A percentile compares a stretch with the other conserved stretches of the same genome.
These are phyloP conservation scores for Ephialtes manifestator DNA, from an alignment of 2,888 invertebrate species.

Conservation along the genomic window DNA sequence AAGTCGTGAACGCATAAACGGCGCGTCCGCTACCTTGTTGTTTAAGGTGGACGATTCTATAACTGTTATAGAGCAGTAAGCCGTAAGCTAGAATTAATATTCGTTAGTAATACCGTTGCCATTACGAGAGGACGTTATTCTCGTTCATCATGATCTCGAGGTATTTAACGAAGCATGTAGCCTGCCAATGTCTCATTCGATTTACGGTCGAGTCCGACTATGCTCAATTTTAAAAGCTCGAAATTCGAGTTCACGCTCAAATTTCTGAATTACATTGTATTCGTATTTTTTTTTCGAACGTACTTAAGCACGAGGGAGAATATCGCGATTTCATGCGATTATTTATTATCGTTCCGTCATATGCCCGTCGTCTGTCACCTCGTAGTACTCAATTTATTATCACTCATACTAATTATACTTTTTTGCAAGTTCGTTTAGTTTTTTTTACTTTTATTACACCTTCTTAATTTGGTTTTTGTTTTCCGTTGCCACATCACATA, in stretches of 20 bases:
- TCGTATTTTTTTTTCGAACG: conserved; percentile 31
- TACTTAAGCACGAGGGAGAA: conserved; percentile 30
- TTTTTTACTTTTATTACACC: conserved; percentile 22
- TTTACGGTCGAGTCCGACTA: conserved; percentile 59
- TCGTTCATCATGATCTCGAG: conserved; percentile 68
- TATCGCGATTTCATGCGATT: conserved; percentile 20
- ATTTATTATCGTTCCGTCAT: conserved; percentile 18
- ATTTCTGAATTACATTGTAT: conserved; percentile 21
- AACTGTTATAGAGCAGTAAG: conserved; percentile 63
- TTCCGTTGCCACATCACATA: conserved; percentile 9
- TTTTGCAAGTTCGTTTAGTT: conserved; percentile 11
- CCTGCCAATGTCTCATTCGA: conserved; percentile 70
- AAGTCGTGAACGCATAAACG: conserved; percentile 58
- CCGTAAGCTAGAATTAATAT: conserved; percentile 65
- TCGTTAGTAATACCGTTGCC: conserved; percentile 63
- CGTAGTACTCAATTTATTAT: conserved; percentile 31
- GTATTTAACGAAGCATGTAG: conserved; percentile 70
- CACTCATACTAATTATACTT: conserved; percentile 6
- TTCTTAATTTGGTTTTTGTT: conserved; percentile 10
- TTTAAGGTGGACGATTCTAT: conserved; percentile 55
- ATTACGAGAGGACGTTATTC: conserved; percentile 60
- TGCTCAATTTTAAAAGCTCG: conserved; percentile 66
- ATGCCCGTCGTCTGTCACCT: conserved; percentile 11
- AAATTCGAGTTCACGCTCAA: conserved; percentile 42
- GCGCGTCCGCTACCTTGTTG: conserved; percentile 59